Evolutionary conservation across 2,888 invertebrate genomes (phyloP), one percentile per base, ranked within the genome.

Genomic region (Tachina fera): DNA sequence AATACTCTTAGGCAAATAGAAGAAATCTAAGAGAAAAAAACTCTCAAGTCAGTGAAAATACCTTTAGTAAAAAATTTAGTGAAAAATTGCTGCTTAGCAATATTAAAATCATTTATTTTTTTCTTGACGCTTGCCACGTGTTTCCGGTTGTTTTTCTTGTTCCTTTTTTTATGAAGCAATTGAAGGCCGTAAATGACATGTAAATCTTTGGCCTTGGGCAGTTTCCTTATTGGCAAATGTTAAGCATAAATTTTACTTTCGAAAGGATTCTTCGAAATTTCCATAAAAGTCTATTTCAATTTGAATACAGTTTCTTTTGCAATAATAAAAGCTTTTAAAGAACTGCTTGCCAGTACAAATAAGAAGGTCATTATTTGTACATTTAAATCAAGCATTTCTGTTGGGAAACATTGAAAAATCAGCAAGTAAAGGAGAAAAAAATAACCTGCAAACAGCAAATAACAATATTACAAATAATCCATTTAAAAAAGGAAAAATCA

Each of bases 401-500:
- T 58, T 16, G 4, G 31, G 19, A 19, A 70, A 56, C 45, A 61
- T 68, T 60, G 16, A 49, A 77, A 61, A 60, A 39, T 70, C 31
- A 53, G 45, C 41, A 14, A 61, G 53, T 4, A 31, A 4, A 31
- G 4, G 31, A 31, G 1, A 8, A 10, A 49, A 49, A 67, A 60
- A 9, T 61, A 22, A 65, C 61, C 13, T 16, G 31, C 60, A 79
- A 63, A 51, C 14, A 45, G n/a, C 16, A 47, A 45, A 60, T n/a
- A 70, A 16, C 41, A 49, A 53, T 56, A 68, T 61, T 31, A 74
- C 49, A 79, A 77, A 77, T 77, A 68, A 83, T 83, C 77, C 83
- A n/a, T 83, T 83, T 77, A 71, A 31, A 77, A 58, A 13, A 31
- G 70, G 75, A 83, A 72, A 84, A 86, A 53, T 31, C n/a, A 16